phyloP scores from a whole-genome alignment of 2,797 vertebrate species.

The Sarcophilus harrisii region DNA sequence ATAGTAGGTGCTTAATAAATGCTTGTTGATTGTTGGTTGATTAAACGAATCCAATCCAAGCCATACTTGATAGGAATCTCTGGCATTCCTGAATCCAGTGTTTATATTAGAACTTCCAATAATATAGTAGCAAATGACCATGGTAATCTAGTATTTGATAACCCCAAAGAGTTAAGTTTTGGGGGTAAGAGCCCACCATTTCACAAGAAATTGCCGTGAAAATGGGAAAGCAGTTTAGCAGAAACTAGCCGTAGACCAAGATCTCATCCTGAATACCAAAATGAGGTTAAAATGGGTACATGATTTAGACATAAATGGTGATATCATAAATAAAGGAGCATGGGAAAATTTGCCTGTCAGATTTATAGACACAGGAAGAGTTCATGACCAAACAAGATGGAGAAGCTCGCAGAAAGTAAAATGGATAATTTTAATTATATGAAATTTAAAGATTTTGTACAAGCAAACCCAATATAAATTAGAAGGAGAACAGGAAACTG shows the following conservation, averaged over 20 bases:
- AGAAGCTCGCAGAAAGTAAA: background rate
- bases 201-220: background rate
- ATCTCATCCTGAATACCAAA: background rate
- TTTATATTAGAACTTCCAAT: background rate
- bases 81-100: background rate
- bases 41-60: background rate
- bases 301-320: background rate
- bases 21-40: background rate
- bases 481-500: background rate
- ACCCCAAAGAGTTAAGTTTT: background rate
- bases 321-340: background rate
- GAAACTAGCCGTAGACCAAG: background rate
- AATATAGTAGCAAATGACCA: background rate
- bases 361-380: background rate
- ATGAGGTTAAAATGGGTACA: background rate
- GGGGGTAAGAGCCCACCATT: background rate
- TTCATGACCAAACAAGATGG: background rate
- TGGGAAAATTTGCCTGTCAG: background rate
- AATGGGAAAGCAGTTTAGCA: background rate
- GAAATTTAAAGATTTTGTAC: background rate
- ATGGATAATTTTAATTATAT: background rate
- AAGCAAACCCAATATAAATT: background rate
- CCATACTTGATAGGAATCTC: background rate
- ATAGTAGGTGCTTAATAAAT: background rate
- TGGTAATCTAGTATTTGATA: background rate